These are phyloP conservation scores for Amphibalanus amphitrite DNA, from an alignment of 1,140 invertebrate genomes.

Conservation along the genomic window DNA sequence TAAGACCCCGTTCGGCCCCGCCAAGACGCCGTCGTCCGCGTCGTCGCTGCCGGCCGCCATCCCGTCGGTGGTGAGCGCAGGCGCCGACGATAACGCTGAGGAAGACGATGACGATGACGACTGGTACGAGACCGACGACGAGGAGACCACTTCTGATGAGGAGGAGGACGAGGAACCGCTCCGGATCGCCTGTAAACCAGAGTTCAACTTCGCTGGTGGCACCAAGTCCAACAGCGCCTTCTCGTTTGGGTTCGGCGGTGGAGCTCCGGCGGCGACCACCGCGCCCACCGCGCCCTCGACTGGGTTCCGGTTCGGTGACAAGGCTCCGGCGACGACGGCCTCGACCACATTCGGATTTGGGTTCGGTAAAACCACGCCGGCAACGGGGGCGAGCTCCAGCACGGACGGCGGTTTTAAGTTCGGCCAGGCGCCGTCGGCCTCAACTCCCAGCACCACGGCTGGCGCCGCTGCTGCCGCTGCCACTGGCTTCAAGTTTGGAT, in stretches of 20 bases:
- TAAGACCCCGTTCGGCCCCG: conserved; percentile 5
- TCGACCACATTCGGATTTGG: neutral
- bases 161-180: neutral
- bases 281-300: neutral
- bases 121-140: neutral
- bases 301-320: neutral
- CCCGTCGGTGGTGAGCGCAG: neutral
- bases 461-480: no score
- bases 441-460: no score
- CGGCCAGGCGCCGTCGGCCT: no score
- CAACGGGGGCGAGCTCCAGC: neutral
- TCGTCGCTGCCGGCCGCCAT: neutral
- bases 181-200: neutral
- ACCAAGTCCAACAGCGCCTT: neutral
- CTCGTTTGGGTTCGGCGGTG: neutral
- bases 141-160: neutral
- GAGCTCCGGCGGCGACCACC: neutral
- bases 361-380: neutral
- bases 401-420: neutral
- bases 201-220: neutral
- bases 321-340: neutral
- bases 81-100: neutral
- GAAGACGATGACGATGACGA: neutral
- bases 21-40: neutral
- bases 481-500: no score